A percentile compares a stretch with the other conserved stretches of the same genome.
Conservation (phyloP, 2,113 vertebrate species). For the Oenanthe oenanthe region DNA sequence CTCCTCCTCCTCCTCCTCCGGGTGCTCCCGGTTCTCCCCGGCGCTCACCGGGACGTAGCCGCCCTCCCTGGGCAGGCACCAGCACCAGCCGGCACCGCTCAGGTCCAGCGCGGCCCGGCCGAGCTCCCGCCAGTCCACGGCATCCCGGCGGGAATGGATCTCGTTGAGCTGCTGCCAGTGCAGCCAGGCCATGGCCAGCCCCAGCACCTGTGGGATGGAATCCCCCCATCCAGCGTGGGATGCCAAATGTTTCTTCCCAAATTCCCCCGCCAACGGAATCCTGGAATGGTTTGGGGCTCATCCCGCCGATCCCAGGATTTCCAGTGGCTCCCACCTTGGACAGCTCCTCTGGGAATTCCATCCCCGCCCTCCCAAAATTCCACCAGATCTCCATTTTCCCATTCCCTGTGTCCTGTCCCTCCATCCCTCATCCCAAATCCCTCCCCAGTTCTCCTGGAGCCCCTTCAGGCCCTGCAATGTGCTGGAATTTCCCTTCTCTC, state of each 20-base stretch:
- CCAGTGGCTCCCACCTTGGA: neutral
- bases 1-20: too few relatives aligned
- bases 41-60: slow-evolving; percentile 82
- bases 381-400: neutral
- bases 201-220: slow-evolving; percentile 74
- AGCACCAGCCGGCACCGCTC: slow-evolving; percentile 85
- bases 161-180: slow-evolving; percentile 87
- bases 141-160: slow-evolving; percentile 78
- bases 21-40: neutral
- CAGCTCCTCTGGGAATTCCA: neutral
- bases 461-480: neutral
- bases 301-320: neutral
- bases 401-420: too few relatives aligned
- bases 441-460: too few relatives aligned
- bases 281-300: neutral
- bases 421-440: too few relatives aligned
- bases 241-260: too few relatives aligned
- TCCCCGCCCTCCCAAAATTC: neutral
- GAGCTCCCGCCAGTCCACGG: slow-evolving; percentile 73
- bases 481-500: neutral
- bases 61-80: slow-evolving; percentile 85
- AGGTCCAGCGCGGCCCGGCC: slow-evolving; percentile 73
- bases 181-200: slow-evolving; percentile 82
- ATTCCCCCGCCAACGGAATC: too few relatives aligned
- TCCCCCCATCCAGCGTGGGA: too few relatives aligned